These are phyloP conservation scores for Bovichtus variegatus DNA, from an alignment of 2,797 vertebrate species.

Conservation along the genomic window DNA sequence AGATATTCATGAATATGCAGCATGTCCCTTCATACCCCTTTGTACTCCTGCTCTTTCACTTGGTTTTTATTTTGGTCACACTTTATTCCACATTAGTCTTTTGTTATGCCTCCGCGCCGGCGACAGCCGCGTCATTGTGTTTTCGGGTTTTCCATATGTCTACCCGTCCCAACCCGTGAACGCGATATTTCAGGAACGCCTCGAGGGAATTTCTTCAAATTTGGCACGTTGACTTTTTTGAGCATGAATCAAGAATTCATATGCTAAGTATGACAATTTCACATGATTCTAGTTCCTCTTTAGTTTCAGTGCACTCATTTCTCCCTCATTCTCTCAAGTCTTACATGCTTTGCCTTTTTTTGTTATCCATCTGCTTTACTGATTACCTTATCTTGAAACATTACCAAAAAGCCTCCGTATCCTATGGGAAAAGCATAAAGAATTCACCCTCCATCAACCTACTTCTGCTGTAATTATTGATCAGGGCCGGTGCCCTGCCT, in stretches of 20 bases:
- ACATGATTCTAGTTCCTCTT: conserved; percentile 2
- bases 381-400: conserved; percentile 26
- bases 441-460: conserved; percentile 26
- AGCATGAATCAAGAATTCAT: too few relatives aligned
- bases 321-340: background rate
- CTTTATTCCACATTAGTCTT: conserved; percentile 18
- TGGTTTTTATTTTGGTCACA: conserved; percentile 33
- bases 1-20: conserved; percentile 73
- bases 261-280: too few relatives aligned
- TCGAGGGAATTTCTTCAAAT: too few relatives aligned
- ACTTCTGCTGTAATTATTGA: conserved; percentile 58
- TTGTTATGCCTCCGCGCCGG: background rate
- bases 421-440: conserved; percentile 36
- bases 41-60: conserved; percentile 41
- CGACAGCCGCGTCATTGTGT: too few relatives aligned
- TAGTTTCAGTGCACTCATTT: background rate
- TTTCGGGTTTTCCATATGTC: too few relatives aligned
- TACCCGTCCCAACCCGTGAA: too few relatives aligned
- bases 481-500: conserved; percentile 30
- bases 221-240: too few relatives aligned
- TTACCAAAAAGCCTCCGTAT: conserved; percentile 26
- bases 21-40: conserved; percentile 39
- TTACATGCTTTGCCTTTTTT: background rate
- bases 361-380: conserved; percentile 18
- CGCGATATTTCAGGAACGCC: too few relatives aligned